A percentile compares a stretch with the other conserved stretches of the same genome.
Evolutionary conservation across 2,888 invertebrate species (phyloP).

Genomic region (Acanthococcus lagerstroemiae): DNA sequence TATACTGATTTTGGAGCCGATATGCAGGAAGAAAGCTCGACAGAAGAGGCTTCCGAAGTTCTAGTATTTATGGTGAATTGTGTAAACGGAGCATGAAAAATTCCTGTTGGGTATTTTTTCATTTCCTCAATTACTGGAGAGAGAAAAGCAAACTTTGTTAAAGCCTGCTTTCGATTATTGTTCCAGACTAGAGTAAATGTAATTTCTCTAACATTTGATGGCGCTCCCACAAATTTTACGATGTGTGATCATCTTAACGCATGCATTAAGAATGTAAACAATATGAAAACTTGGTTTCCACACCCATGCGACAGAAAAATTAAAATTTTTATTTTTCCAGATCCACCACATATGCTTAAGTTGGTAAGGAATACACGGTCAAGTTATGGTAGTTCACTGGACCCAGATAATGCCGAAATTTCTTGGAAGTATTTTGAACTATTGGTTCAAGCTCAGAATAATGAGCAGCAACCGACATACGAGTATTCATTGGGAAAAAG

Average conservation of each 20-base stretch:
- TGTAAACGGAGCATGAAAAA: conserved; percentile 32
- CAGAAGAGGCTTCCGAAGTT: too few species aligned
- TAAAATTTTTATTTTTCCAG: not conserved
- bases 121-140: not conserved
- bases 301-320: not conserved
- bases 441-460: not conserved
- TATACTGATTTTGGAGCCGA: too few species aligned
- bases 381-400: not conserved
- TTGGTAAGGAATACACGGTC: not conserved
- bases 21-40: too few species aligned
- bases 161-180: conserved; percentile 9
- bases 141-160: conserved; percentile 12
- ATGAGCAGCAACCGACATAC: too few species aligned
- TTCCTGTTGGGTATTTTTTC: conserved; percentile 32
- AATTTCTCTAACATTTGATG: conserved; percentile 31
- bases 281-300: not conserved
- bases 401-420: not conserved
- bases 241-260: conserved; percentile 1
- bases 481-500: not conserved
- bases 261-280: not conserved
- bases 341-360: not conserved
- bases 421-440: not conserved
- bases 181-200: conserved; percentile 15
- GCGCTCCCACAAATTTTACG: conserved; percentile 1
- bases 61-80: conserved; percentile 19